phyloP scores from a whole-genome alignment of 2,888 invertebrate genomes.

The Platycheirus albimanus region DNA sequence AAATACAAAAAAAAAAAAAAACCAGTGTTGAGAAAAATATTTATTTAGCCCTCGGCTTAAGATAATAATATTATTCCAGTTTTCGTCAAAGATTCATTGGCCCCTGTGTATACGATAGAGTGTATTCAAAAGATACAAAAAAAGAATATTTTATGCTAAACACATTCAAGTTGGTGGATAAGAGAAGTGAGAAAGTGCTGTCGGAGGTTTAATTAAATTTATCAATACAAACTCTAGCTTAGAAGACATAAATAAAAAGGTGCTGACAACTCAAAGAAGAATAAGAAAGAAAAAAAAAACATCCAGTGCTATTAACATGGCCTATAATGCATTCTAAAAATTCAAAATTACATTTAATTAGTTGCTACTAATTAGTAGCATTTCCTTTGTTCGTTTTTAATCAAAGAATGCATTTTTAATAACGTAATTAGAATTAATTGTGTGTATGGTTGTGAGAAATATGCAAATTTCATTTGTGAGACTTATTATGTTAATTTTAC shows the following conservation, averaged over 20 bases:
- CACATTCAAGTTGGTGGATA: constrained; percentile 43
- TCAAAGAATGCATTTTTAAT: constrained; percentile 69
- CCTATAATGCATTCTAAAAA: constrained; percentile 50
- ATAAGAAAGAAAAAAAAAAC: too few relatives aligned
- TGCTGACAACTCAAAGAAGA: constrained; percentile 14
- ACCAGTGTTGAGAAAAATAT: constrained; percentile 40
- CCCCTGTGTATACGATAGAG: too few relatives aligned
- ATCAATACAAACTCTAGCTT: constrained; percentile 37
- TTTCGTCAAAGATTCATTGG: constrained; percentile 38
- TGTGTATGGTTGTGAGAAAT: constrained; percentile 27
- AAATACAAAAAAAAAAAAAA: constrained; percentile 19
- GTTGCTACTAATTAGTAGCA: constrained; percentile 67
- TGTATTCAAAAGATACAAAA: constrained; percentile 24
- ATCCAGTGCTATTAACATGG: neutral
- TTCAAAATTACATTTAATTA: constrained; percentile 66
- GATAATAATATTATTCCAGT: constrained; percentile 58
- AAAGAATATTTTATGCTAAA: constrained; percentile 55
- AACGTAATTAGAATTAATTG: constrained; percentile 70
- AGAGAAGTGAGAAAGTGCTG: constrained; percentile 64
- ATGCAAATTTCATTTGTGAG: constrained; percentile 13
- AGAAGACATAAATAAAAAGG: constrained; percentile 54
- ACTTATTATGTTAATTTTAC: neutral
- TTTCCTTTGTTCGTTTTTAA: constrained; percentile 60
- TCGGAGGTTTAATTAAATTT: constrained; percentile 58
- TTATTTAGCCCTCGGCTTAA: constrained; percentile 34